Evolutionary conservation across 2,888 invertebrate species (phyloP), one percentile per base, ranked within the genome.

Genomic region (Noctua pronuba): DNA sequence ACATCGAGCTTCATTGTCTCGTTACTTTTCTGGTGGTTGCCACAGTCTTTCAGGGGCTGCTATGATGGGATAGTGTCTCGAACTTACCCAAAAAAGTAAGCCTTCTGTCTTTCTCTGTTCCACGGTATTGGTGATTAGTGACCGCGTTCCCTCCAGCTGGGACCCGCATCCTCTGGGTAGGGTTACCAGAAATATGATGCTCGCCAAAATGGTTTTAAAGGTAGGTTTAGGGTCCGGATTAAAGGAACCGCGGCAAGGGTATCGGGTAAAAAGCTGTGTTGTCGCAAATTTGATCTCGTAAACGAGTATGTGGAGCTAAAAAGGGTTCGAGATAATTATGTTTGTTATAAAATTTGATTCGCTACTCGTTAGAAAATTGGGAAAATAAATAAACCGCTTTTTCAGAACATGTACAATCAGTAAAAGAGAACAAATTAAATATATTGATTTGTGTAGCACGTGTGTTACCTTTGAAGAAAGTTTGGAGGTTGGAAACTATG

Each of bases 111-210:
- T 46, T 46, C 4, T 8, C 18, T 55, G 16, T 38, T 16, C 11
- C 5, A 49, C 67, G 62, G 13, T 67, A 13, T 35, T 73, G 52
- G 77, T 88, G 84, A 88, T 89, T 89, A 89, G 86, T 88, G 77
- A 79, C 74, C 81, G 44, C 73, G 35, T 58, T 66, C 41, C 65
- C 38, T 62, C 67, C 84, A 78, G 65, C 80, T 84, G 87, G 24
- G 73, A 2, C 68, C 67, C 46, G 16, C 69, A 31, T 58, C 35
- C 68, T 58, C 64, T 44, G 71, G 65, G n/a, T 66, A 78, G 73
- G 86, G 84, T 75, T 83, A 70, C 79, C 70, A 75, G 83, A 66
- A 86, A 84, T 78, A 83, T 83, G 86, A 84, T 55, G 55, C 75
- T 58, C 8, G 21, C 35, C 79, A 66, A 78, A 84, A 78, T 86